Evolutionary conservation across 1,140 invertebrate species (phyloP).

Genomic region (Ceratosolen fusciceps): DNA sequence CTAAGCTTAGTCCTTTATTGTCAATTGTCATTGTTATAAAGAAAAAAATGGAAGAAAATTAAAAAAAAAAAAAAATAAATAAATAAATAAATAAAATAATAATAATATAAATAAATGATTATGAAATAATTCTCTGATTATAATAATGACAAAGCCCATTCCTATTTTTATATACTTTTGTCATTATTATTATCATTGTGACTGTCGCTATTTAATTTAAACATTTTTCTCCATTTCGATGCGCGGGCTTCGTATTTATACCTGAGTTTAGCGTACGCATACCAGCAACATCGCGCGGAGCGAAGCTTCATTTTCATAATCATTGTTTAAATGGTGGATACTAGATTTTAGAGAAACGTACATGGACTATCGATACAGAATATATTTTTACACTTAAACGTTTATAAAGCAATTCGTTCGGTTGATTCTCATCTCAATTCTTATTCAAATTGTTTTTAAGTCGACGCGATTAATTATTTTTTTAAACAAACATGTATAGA

Average conservation of each 20-base stretch:
- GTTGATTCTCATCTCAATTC: neutral
- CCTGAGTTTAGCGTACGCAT: neutral
- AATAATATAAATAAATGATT: no score
- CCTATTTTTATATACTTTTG: conserved; percentile 40
- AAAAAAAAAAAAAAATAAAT: no score
- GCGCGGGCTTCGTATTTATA: conserved; percentile 40
- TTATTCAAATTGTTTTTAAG: conserved; percentile 21
- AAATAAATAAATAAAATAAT: no score
- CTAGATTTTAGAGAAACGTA: neutral
- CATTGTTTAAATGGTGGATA: neutral
- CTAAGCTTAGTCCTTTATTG: conserved; percentile 30
- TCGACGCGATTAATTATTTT: conserved; percentile 1
- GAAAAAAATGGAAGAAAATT: no score
- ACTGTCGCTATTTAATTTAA: conserved; percentile 43
- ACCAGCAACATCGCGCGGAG: no score
- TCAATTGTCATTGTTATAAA: conserved; percentile 34
- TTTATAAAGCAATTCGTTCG: neutral
- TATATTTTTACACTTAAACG: conserved; percentile 20
- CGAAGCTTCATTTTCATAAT: neutral
- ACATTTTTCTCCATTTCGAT: conserved; percentile 12
- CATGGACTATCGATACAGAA: neutral
- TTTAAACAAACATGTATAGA: neutral
- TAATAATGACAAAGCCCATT: conserved; percentile 33
- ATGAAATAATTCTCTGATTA: conserved; percentile 33
- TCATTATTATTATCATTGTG: conserved; percentile 42